A percentile compares a stretch with the other conserved stretches of the same genome.
Evolutionary conservation across 2,888 invertebrate species (phyloP).

Genomic region (Nowickia ferox): DNA sequence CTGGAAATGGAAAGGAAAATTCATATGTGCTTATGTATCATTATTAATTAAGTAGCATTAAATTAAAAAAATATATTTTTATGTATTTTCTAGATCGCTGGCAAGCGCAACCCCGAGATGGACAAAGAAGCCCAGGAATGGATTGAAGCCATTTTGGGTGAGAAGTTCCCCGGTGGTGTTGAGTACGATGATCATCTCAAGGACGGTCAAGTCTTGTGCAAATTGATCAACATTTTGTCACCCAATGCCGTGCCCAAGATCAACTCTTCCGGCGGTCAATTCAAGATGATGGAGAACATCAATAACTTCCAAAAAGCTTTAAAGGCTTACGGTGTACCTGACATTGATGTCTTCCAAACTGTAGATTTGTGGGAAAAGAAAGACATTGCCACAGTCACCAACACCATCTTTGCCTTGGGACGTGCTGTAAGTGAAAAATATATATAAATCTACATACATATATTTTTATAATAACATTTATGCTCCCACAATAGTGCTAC

Average conservation of each 20-base stretch:
- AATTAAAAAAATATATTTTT: neutral
- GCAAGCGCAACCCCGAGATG: slow-evolving; percentile 91
- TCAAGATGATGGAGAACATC: slow-evolving; percentile 99
- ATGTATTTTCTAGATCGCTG: slow-evolving; percentile 86
- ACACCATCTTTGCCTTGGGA: slow-evolving; percentile 93
- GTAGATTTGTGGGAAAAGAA: slow-evolving; percentile 98
- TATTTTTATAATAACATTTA: neutral
- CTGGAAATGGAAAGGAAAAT: no score
- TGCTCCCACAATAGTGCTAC: slow-evolving; percentile 87
- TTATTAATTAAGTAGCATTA: neutral
- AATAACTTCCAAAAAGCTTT: slow-evolving; percentile 94
- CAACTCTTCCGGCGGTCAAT: slow-evolving; percentile 97
- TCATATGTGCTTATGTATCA: no score
- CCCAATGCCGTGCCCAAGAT: slow-evolving; percentile 95
- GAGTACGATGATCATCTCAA: slow-evolving; percentile 94
- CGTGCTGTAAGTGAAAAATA: slow-evolving; percentile 87
- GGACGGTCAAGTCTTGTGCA: slow-evolving; percentile 96
- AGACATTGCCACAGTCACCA: slow-evolving; percentile 93
- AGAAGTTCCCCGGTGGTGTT: slow-evolving; percentile 92
- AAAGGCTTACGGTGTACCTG: slow-evolving; percentile 93
- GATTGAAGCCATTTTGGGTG: slow-evolving; percentile 94
- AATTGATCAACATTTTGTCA: slow-evolving; percentile 95
- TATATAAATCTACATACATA: neutral
- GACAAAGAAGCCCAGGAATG: slow-evolving; percentile 95
- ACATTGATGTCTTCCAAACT: slow-evolving; percentile 97